These are phyloP conservation scores for Gymnopithys bicolor DNA, from an alignment of 2,797 vertebrate genomes.

Conservation along the genomic window DNA sequence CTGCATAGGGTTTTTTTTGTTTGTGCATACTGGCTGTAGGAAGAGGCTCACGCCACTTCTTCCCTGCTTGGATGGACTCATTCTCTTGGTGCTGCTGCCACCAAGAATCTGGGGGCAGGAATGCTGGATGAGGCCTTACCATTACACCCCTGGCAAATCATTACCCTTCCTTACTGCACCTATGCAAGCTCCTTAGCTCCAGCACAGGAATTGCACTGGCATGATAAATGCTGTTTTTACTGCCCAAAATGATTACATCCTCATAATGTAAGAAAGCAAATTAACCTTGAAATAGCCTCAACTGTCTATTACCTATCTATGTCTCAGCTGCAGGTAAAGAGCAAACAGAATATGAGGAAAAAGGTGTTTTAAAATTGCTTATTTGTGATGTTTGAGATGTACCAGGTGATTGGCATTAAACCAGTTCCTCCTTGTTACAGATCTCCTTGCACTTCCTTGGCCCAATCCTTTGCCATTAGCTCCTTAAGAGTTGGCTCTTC, in stretches of 20 bases:
- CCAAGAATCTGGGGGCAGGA: not conserved
- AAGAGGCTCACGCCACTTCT: not conserved
- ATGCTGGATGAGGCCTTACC: not conserved
- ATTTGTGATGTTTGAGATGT: not conserved
- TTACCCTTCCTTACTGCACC: not conserved
- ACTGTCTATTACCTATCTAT: not conserved
- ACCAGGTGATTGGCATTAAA: not conserved
- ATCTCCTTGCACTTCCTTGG: not conserved
- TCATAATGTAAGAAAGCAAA: not conserved
- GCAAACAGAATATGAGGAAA: not conserved
- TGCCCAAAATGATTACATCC: accelerated
- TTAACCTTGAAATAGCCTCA: not conserved
- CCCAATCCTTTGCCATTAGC: not conserved
- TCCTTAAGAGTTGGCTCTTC: not conserved
- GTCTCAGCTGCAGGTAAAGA: not conserved
- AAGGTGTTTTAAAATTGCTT: not conserved
- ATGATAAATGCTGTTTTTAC: not conserved
- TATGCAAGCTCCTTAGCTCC: not conserved
- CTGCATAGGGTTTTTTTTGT: too few relatives aligned
- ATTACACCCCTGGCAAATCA: not conserved
- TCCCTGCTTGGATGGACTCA: not conserved
- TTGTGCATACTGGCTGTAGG: not conserved
- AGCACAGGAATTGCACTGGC: not conserved
- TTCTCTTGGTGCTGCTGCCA: accelerated
- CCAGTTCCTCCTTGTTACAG: not conserved